Base-by-base conservation (phyloP, 2,888 invertebrate genomes). In the Caenorhabditis japonica region DNA sequence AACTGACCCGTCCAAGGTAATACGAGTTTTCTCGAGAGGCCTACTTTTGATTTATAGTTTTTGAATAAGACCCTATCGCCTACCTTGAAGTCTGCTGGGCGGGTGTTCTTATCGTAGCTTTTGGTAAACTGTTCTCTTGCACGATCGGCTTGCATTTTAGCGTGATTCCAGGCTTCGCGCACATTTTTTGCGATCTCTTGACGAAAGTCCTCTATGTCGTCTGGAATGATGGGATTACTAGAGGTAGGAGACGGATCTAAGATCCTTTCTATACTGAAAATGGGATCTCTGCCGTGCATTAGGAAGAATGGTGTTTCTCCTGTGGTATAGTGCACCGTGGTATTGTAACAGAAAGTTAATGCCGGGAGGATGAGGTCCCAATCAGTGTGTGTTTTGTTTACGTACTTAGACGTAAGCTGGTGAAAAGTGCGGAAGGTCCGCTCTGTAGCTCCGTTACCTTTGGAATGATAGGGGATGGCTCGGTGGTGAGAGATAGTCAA, bases 381-480 rank as follows among this genome's bases (percentile, higher is more conserved):
- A 21, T 79, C 61, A 5, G 41, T 43, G 10, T 46, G 38, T 0
- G 25, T 52, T 30, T 49, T 21, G 8, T 64, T 74, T 0, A 71
- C 49, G 46, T 72, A 68, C n/a, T 72, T 69, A 0, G 47, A 43
- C 0, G 75, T 27, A n/a, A 76, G 59, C 10, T 51, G 30, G 25
- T 79, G 51, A 15, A 79, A 70, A 4, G 73, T 76, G 8, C 64
- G 7, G 23, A 76, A 76, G 0, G 62, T 27, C 7, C 84, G 23
- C 56, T 87, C 85, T 0, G 77, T 75, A n/a, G 61, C 23, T 1
- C 83, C 87, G 68, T 87, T 81, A 0, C 79, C 69, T 23, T 61
- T 59, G 8, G 62, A 62, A 36, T 64, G 58, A 44, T 80, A 82
- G 1, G 78, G 72, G 0, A 75, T 72, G 5, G 70, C 74, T n/a